These are phyloP conservation scores for Craniophora ligustri DNA, from an alignment of 2,888 invertebrate genomes.

Conservation along the genomic window DNA sequence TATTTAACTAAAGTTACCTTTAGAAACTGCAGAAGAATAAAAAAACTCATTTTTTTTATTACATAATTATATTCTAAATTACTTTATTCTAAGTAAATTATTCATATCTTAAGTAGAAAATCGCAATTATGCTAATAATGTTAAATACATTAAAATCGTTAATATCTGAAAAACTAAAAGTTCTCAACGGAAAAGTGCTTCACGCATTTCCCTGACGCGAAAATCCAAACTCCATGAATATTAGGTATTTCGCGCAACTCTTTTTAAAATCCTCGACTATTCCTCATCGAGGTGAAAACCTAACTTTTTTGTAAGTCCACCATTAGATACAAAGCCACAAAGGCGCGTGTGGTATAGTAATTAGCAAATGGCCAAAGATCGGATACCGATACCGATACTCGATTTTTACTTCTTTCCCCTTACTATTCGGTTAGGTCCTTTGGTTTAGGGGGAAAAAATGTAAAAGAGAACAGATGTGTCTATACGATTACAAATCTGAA, in stretches of 20 bases:
- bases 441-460: constrained; percentile 44
- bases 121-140: too few relatives aligned
- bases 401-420: constrained; percentile 50
- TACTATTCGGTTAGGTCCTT: constrained; percentile 60
- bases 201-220: too few relatives aligned
- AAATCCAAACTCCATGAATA: background rate
- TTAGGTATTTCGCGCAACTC: background rate
- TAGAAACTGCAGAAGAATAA: too few relatives aligned
- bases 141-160: too few relatives aligned
- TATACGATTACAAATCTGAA: constrained; percentile 29
- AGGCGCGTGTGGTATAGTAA: constrained; percentile 70
- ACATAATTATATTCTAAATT: too few relatives aligned
- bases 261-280: constrained; percentile 20
- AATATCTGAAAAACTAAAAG: too few relatives aligned
- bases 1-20: too few relatives aligned
- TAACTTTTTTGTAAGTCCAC: constrained; percentile 44
- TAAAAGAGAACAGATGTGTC: constrained; percentile 38
- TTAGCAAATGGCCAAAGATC: constrained; percentile 84
- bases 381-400: constrained; percentile 58
- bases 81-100: too few relatives aligned
- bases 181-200: too few relatives aligned
- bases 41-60: too few relatives aligned
- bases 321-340: constrained; percentile 63
- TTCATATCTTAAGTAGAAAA: too few relatives aligned
- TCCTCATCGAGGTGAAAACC: constrained; percentile 28